Evolutionary conservation across 2,797 vertebrate genomes (phyloP).

Genomic region (Ceryle rudis): DNA sequence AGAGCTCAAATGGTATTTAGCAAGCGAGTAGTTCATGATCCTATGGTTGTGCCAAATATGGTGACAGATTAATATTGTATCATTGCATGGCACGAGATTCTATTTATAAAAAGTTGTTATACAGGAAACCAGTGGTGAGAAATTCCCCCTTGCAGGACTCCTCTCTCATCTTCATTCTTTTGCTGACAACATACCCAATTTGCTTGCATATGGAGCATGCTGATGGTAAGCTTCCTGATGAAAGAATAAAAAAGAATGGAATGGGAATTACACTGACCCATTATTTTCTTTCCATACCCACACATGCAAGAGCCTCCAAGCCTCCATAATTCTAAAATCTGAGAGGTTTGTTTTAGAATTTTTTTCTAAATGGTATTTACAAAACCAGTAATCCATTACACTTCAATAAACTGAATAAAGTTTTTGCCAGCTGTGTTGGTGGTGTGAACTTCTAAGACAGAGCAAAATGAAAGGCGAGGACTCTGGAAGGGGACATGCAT

Average conservation of each 20-base stretch:
- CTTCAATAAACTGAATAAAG: not conserved
- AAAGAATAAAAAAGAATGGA: not conserved
- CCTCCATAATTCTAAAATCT: not conserved
- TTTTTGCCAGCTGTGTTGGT: not conserved
- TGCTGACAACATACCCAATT: not conserved
- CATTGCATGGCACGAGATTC: constrained; percentile 7
- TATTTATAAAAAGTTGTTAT: constrained; percentile 43
- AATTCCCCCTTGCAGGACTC: not conserved
- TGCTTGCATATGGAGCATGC: not conserved
- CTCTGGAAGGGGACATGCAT: not conserved
- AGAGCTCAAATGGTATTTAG: constrained; percentile 35
- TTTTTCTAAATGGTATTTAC: not conserved
- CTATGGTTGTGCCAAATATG: not conserved
- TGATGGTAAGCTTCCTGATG: not conserved
- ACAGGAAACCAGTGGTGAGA: constrained; percentile 21
- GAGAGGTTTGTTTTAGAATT: not conserved
- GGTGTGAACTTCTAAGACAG: not conserved
- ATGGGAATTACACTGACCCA: not conserved
- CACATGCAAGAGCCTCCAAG: not conserved
- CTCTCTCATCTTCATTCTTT: constrained; percentile 9
- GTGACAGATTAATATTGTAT: constrained; percentile 30
- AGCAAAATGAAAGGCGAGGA: not conserved
- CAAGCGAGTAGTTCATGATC: not conserved
- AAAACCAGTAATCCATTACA: not conserved
- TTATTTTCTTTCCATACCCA: not conserved